These are phyloP conservation scores for Eptesicus fuscus DNA, from an alignment of 2,113 vertebrate genomes.

Conservation along the genomic window DNA sequence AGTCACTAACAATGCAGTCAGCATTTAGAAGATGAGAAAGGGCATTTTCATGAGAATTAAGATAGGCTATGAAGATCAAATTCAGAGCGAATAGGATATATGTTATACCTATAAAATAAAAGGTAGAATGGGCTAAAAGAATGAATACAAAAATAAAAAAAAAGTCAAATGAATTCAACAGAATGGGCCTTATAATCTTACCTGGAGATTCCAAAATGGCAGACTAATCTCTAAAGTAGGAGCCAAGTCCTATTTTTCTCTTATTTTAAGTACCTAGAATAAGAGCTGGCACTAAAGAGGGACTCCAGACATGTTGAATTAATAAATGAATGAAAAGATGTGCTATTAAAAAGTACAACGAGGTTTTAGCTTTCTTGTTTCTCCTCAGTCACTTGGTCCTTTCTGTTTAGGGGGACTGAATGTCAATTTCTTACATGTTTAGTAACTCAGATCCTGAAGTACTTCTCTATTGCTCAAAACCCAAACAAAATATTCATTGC, in stretches of 20 bases:
- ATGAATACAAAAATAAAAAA: not conserved
- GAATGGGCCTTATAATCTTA: not conserved
- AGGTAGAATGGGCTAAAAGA: not conserved
- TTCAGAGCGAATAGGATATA: not conserved
- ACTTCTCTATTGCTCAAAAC: not conserved
- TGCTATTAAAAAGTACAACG: not conserved
- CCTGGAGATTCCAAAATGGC: not conserved
- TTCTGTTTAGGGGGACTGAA: not conserved
- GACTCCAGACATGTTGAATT: not conserved
- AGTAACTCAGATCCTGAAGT: conserved; percentile 3
- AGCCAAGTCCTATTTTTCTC: not conserved
- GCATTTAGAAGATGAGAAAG: not conserved
- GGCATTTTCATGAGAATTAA: not conserved
- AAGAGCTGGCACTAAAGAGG: not conserved
- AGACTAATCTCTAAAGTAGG: not conserved
- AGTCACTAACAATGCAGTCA: not conserved
- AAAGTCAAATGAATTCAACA: conserved; percentile 27
- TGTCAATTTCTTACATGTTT: not conserved
- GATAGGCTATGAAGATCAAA: not conserved
- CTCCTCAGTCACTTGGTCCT: not conserved
- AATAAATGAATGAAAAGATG: not conserved
- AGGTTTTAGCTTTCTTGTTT: not conserved
- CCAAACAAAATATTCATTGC: conserved; percentile 18
- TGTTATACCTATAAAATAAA: not conserved
- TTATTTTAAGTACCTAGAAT: not conserved